Base-by-base conservation (phyloP, 23 tunicate genomes). In the Trididemnum miniatum region DNA sequence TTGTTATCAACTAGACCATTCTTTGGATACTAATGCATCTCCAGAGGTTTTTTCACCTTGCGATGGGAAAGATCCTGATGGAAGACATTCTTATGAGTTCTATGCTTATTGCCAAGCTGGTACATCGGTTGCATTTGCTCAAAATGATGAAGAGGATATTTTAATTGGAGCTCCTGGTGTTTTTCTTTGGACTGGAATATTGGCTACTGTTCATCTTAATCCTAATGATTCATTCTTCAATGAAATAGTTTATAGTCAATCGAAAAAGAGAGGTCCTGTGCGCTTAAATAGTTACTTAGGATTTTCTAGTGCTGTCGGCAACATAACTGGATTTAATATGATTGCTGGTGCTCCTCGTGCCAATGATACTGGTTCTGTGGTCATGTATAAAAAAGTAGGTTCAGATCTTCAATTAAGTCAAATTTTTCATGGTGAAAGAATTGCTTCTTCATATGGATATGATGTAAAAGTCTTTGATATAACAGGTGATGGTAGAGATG, bases 391-490 rank as follows among this genome's bases (percentile, higher is more conserved):
- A 22, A 82, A 85, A 37, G 49, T 49, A 24, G 30, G 32, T 1
- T 22, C 29, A 30, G 65, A 34, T 34, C 59, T 73, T 38, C 12
- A 37, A 50, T 51, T 44, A 26, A 79, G 31, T 4, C 72, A 86
- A 59, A 79, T 79, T 5, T 32, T 86, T 15, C 37, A 52, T 1
- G 98, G 98, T 39, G 93, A 88, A 65, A 85, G 30, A 33, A 34
- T 93, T 34, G 98, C 98, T 1, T 93, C 98, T 25, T 65, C 94
- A n/a, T 93, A 82, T 74, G 98, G 98, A 1, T 91, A 93, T 79
- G 93, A 77, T 59, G 80, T 93, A 20, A 65, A 83, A 59, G 51
- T 93, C 24, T 51, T 93, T 65, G 98, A 93, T 76, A 65, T 93
- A 5, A 93, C 79, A 31, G 92, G 93, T 31, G 98, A 93, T 74